These are phyloP conservation scores for Caenorhabditis sinica DNA, from an alignment of 2,888 invertebrate species.

Conservation along the genomic window DNA sequence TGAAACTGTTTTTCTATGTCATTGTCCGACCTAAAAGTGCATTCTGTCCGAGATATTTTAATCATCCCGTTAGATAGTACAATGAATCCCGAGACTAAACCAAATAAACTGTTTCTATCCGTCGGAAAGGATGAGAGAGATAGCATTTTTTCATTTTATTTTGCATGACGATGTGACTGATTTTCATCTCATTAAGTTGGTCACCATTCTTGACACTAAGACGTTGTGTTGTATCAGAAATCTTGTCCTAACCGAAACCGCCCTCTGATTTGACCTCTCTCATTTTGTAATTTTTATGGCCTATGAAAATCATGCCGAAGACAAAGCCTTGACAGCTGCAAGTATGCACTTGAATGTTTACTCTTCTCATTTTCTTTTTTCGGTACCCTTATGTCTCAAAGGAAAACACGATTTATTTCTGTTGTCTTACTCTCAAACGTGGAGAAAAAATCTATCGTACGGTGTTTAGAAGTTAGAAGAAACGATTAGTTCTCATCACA, in stretches of 20 bases:
- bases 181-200: constrained; percentile 67
- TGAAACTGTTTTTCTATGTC: background rate
- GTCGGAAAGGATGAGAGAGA: constrained; percentile 44
- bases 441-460: constrained; percentile 15
- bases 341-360: constrained; percentile 46
- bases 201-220: constrained; percentile 42
- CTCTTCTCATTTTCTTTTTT: constrained; percentile 26
- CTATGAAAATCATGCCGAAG: constrained; percentile 25
- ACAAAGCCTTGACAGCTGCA: constrained; percentile 44
- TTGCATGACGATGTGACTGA: constrained; percentile 61
- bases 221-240: constrained; percentile 51
- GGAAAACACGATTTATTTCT: constrained; percentile 28
- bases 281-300: constrained; percentile 15
- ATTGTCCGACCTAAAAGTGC: constrained; percentile 27
- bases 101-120: constrained; percentile 48
- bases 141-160: constrained; percentile 60
- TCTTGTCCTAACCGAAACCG: background rate
- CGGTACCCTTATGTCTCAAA: constrained; percentile 2
- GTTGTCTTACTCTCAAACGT: constrained; percentile 19
- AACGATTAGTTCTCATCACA: constrained; percentile 32
- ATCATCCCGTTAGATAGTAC: background rate
- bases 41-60: constrained; percentile 12
- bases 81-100: constrained; percentile 43
- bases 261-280: constrained; percentile 44
- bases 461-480: constrained; percentile 18